Evolutionary conservation across 2,888 invertebrate species (phyloP).

Genomic region (Drosophila kanekoi): DNA sequence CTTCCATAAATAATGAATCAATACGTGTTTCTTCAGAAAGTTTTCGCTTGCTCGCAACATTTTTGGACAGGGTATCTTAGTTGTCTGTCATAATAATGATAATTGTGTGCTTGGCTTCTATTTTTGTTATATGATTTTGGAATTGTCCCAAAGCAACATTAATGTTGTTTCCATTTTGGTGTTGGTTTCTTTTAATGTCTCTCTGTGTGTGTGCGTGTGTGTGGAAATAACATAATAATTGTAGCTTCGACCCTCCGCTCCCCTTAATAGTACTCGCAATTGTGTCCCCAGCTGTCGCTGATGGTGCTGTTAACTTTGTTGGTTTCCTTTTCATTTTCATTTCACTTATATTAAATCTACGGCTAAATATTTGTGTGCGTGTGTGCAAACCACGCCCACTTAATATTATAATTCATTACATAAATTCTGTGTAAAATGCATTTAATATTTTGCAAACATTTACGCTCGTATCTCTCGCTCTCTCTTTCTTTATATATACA

Average conservation of each 20-base stretch:
- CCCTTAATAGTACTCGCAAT: slow-evolving; percentile 31
- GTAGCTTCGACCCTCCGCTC: not conserved
- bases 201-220: slow-evolving; percentile 1
- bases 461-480: not conserved
- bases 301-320: slow-evolving; percentile 38
- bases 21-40: too few species aligned
- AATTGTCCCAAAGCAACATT: slow-evolving; percentile 23
- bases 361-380: not conserved
- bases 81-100: not conserved
- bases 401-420: slow-evolving; percentile 34
- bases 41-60: too few species aligned
- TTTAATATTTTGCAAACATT: slow-evolving; percentile 11
- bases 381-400: slow-evolving; percentile 4
- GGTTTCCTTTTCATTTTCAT: slow-evolving; percentile 57
- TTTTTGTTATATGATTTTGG: slow-evolving; percentile 12
- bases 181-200: not conserved
- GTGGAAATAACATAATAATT: slow-evolving; percentile 48
- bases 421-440: slow-evolving; percentile 33
- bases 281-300: slow-evolving; percentile 45
- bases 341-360: slow-evolving; percentile 34
- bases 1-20: too few species aligned
- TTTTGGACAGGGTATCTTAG: slow-evolving; percentile 1
- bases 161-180: slow-evolving; percentile 13
- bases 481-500: too few species aligned
- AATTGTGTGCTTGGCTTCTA: not conserved